Evolutionary conservation across 2,888 invertebrate genomes (phyloP), one percentile per base, ranked within the genome.

Genomic region (Luperina nickerlii): DNA sequence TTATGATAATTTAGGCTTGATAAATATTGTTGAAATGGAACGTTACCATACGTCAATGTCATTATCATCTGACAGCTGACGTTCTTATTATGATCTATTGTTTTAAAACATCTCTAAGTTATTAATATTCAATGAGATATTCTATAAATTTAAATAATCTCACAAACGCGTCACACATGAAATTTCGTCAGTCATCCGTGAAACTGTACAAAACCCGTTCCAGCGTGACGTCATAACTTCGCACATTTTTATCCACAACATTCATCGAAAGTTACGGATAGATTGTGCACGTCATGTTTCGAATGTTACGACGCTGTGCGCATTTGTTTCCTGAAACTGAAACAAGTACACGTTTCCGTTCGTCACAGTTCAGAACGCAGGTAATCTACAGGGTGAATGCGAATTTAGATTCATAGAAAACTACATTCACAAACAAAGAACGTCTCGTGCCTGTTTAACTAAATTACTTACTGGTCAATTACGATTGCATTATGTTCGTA

Each of bases 401-500:
- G 13, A 51, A 48, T 69, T 51, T 51, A 51, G 38, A 54, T 24
- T 48, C 13, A 48, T 4, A 48, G 11, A 57, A 60, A 48, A 48
- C 27, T 4, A 51, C 3, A 78, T 27, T 69, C 15, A 13, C 32
- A n/a, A 11, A 18, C 18, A 45, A 32, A 60, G n/a, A n/a, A 51
- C 8, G 15, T 67, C 54, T n/a, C 48, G 57, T 71, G 65, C 42
- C 71, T 38, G n/a, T 57, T 38, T 11, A 38, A 18, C 32, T 4
- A 51, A 75, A 75, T 54, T 20, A 0, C 42, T 69, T n/a, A 48
- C 38, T 32, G 18, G 57, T 65, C 20, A 69, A 80, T 62, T 48
- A 79, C 63, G 75, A 76, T 80, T 83, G 76, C 81, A 86, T 77
- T 83, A 78, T 73, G 13, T 72, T 42, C n/a, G 24, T 7, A 81